Evolutionary conservation across 37 sponge, comb jelly and placozoan genomes (phyloP).

Genomic region (Crambe crambe): DNA sequence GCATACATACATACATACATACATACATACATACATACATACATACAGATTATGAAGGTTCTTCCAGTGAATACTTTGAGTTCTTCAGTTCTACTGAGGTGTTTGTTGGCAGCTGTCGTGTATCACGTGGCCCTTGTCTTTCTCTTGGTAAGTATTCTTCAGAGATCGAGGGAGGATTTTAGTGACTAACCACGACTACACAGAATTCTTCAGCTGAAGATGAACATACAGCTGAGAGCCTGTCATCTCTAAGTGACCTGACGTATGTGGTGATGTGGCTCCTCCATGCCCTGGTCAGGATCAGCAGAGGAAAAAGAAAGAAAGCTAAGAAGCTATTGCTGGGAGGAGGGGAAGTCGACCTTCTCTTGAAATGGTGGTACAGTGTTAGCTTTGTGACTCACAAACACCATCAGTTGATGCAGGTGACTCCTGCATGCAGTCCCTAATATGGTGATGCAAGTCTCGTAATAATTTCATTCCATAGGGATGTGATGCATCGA

Average conservation of each 20-base stretch:
- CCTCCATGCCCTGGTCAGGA: not conserved
- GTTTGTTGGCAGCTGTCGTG: not conserved
- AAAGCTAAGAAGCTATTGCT: not conserved
- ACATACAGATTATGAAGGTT: not conserved
- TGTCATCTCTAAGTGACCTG: no score
- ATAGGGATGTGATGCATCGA: not conserved
- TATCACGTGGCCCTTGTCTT: not conserved
- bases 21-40: not conserved
- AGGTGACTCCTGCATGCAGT: not conserved
- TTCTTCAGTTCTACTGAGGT: not conserved
- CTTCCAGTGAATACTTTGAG: not conserved
- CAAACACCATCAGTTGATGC: not conserved
- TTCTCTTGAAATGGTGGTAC: conserved; percentile 20
- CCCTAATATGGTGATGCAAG: no score
- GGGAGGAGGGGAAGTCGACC: not conserved
- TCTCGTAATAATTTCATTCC: not conserved
- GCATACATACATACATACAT: not conserved
- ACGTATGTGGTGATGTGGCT: conserved; percentile 3
- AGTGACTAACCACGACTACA: no score
- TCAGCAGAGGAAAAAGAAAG: not conserved
- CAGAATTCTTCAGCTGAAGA: no score
- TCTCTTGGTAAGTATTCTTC: not conserved
- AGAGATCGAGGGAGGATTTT: no score
- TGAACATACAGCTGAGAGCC: no score
- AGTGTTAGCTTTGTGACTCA: not conserved